phyloP scores from a whole-genome alignment of 2,113 vertebrate genomes.

The Pardalotus punctatus region DNA sequence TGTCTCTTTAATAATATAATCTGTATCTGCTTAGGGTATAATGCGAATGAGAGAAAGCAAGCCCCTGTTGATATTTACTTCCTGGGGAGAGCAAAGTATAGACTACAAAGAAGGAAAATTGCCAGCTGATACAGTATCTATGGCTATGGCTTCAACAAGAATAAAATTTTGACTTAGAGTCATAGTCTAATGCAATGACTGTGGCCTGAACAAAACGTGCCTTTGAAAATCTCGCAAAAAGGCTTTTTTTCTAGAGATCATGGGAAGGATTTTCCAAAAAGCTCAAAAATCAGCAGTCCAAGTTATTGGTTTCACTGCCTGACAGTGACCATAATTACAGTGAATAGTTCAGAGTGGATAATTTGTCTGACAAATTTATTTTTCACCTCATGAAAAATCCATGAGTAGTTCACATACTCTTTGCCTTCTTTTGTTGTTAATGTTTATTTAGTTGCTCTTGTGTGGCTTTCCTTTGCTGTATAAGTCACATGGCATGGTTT shows the following conservation, averaged over 20 bases:
- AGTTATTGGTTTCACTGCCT: background rate
- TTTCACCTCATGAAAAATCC: background rate
- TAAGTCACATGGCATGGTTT: background rate
- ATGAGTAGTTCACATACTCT: background rate
- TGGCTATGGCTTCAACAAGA: background rate
- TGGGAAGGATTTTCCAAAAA: background rate
- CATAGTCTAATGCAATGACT: background rate
- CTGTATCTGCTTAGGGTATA: background rate
- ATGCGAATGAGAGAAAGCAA: background rate
- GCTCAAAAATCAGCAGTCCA: background rate
- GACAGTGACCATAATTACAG: background rate
- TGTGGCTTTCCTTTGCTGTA: background rate
- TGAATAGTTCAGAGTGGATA: background rate
- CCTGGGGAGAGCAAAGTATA: background rate
- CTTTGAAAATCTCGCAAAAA: background rate
- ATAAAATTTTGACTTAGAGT: no score
- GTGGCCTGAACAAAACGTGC: background rate
- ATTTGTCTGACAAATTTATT: slow-evolving; percentile 15
- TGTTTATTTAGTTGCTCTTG: background rate
- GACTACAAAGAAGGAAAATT: background rate
- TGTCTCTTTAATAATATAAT: background rate
- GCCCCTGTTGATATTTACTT: background rate
- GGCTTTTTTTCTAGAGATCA: background rate
- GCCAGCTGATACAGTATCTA: no score
- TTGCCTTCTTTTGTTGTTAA: background rate